These are phyloP conservation scores for Cryptotermes secundus DNA, from an alignment of 1,140 invertebrate genomes.

Conservation along the genomic window DNA sequence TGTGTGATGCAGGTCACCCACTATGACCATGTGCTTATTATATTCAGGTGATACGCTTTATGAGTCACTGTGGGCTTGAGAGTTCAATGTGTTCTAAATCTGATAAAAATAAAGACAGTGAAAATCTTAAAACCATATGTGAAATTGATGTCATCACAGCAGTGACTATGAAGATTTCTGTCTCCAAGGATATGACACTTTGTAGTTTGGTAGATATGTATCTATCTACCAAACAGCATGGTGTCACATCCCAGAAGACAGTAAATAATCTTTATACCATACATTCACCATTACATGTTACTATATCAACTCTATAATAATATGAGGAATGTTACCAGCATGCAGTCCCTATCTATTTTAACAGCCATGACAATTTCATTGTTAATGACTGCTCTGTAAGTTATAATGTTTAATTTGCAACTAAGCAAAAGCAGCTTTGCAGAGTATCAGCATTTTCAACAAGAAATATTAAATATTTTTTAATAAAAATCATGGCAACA, in stretches of 20 bases:
- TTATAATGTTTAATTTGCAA: background rate
- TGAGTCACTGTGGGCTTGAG: background rate
- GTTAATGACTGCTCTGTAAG: background rate
- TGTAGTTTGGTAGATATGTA: too few species aligned
- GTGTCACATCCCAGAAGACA: too few species aligned
- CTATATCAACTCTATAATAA: background rate
- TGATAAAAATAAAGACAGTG: background rate
- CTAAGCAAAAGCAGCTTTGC: background rate
- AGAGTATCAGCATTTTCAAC: background rate
- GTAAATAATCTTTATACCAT: too few species aligned
- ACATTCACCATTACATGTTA: background rate
- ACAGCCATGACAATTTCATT: background rate
- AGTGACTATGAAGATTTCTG: too few species aligned
- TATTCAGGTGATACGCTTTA: too few species aligned
- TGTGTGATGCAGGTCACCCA: too few species aligned
- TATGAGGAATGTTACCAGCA: background rate
- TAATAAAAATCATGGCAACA: background rate
- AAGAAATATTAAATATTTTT: background rate
- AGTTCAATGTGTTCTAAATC: background rate
- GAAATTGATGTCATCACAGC: too few species aligned
- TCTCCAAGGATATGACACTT: too few species aligned
- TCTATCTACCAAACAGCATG: too few species aligned
- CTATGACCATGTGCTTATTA: too few species aligned
- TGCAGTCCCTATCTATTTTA: background rate
- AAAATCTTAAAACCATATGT: background rate